Conservation (phyloP, 2,113 vertebrate species). For the Neopipo cinnamomea region DNA sequence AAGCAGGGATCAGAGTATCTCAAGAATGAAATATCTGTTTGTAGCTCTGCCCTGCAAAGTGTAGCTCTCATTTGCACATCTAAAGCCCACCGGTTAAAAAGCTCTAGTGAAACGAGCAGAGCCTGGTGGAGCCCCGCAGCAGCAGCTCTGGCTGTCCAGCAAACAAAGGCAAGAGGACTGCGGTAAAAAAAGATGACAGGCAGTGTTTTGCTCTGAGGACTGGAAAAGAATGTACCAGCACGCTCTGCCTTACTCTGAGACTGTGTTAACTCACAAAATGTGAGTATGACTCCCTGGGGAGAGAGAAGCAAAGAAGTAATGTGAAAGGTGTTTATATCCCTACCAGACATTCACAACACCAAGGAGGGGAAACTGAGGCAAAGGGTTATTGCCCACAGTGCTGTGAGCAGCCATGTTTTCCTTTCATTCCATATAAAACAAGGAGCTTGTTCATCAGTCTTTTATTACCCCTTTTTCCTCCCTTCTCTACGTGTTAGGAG, state of each 20-base stretch:
- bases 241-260: background rate
- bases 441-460: background rate
- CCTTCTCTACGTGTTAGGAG: background rate
- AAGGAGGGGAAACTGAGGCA: background rate
- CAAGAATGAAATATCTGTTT: background rate
- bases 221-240: background rate
- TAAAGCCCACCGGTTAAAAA: background rate
- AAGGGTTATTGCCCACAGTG: fast-evolving
- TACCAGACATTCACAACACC: background rate
- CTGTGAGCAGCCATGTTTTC: background rate
- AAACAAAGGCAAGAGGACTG: background rate
- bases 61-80: background rate
- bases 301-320: background rate
- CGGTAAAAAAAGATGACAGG: background rate
- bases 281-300: background rate
- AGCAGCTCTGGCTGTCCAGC: background rate
- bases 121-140: background rate
- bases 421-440: background rate
- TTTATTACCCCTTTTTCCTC: background rate
- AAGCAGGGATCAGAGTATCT: background rate
- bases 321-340: background rate
- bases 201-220: background rate
- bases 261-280: background rate
- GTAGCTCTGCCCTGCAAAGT: background rate
- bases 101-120: background rate